phyloP scores from a whole-genome alignment of 2,888 invertebrate species.

The Tenthredo livida region DNA sequence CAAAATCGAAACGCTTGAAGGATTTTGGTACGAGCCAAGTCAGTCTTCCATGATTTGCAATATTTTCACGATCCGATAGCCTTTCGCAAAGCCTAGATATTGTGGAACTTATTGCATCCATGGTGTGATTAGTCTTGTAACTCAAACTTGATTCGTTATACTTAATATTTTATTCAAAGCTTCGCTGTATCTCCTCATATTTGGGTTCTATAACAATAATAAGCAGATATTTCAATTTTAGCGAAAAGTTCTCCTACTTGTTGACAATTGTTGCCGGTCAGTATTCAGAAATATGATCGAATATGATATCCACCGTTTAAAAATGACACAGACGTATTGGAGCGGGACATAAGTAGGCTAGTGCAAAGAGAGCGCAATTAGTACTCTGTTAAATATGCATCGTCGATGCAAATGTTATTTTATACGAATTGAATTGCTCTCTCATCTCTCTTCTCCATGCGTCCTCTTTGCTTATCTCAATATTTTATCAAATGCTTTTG shows the following conservation, averaged over 20 bases:
- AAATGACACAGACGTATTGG: too few relatives aligned
- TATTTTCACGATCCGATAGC: conserved; percentile 8
- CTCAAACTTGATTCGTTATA: too few relatives aligned
- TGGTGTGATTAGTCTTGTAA: neutral
- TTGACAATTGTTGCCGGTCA: too few relatives aligned
- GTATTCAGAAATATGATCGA: too few relatives aligned
- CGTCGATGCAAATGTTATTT: neutral
- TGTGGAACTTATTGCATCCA: neutral
- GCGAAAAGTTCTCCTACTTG: neutral
- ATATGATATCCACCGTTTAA: neutral
- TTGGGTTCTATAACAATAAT: neutral
- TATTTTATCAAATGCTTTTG: neutral
- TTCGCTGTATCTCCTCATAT: neutral
- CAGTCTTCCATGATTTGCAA: neutral
- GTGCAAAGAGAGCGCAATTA: neutral
- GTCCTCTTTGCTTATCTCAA: neutral
- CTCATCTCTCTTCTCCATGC: neutral
- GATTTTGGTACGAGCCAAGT: neutral
- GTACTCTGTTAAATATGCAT: conserved; percentile 5
- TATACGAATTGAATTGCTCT: neutral
- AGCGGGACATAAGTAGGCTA: neutral
- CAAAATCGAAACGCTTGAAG: neutral
- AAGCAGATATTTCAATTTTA: neutral
- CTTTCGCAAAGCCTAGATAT: neutral
- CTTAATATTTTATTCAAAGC: neutral